Evolutionary conservation across 35 echinoderm and acorn worm species (phyloP).

Genomic region (Lytechinus pictus): DNA sequence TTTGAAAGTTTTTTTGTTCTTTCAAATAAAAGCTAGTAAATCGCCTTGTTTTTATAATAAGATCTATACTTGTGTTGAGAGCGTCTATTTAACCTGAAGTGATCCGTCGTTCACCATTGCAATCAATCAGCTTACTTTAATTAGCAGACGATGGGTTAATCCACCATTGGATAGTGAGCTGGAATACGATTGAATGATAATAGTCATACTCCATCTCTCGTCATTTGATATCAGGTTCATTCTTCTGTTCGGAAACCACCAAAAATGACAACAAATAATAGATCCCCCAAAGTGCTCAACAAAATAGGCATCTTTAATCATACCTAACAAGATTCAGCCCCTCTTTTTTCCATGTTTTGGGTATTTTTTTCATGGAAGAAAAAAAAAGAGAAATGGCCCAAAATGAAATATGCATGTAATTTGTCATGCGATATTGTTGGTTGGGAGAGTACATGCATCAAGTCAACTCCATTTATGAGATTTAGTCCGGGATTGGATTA

Average conservation of each 20-base stretch:
- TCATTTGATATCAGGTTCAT: neutral
- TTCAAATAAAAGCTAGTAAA: neutral
- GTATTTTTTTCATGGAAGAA: neutral
- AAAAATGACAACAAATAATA: neutral
- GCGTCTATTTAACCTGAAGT: neutral
- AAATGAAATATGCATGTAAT: slow-evolving; percentile 48
- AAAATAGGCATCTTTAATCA: slow-evolving; percentile 21
- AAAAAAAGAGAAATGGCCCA: slow-evolving; percentile 9
- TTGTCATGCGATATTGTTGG: slow-evolving; percentile 42
- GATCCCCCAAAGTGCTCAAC: neutral
- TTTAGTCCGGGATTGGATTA: slow-evolving; percentile 6
- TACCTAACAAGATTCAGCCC: neutral
- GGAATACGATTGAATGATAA: neutral
- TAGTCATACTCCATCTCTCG: neutral
- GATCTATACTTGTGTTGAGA: neutral
- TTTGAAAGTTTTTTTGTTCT: neutral
- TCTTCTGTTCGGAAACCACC: neutral
- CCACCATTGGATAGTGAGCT: neutral
- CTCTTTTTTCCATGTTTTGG: neutral
- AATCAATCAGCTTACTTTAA: neutral
- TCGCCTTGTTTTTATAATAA: neutral
- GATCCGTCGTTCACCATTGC: neutral
- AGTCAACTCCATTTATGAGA: slow-evolving; percentile 35
- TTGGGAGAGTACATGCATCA: slow-evolving; percentile 24
- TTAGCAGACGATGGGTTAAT: neutral